These are phyloP conservation scores for Neoascia interrupta DNA, from an alignment of 2,888 invertebrate species.

Conservation along the genomic window DNA sequence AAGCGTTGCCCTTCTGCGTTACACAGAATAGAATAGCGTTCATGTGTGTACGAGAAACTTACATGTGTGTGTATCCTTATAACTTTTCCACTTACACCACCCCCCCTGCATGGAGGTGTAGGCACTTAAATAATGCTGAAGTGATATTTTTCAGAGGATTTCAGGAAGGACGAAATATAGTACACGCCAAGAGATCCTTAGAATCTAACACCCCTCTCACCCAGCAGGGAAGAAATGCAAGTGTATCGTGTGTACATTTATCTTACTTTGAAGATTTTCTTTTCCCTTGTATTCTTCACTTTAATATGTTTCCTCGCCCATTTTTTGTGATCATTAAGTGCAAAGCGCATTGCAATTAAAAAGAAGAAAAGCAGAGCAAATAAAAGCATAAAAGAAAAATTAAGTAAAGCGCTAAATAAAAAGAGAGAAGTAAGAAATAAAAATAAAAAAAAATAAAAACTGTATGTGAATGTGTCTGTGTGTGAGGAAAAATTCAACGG, in stretches of 20 bases:
- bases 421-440: background rate
- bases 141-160: constrained; percentile 48
- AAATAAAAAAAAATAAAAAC: constrained; percentile 26
- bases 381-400: constrained; percentile 13
- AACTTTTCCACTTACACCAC: background rate
- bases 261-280: constrained; percentile 7
- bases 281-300: background rate
- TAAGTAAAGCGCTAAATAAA: constrained; percentile 5
- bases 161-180: constrained; percentile 33
- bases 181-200: constrained; percentile 39
- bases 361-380: constrained; percentile 39
- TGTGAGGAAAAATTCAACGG: constrained; percentile 46
- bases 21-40: constrained; percentile 1
- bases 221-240: constrained; percentile 26
- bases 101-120: constrained; percentile 20
- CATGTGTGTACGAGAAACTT: background rate
- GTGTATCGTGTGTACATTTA: constrained; percentile 19
- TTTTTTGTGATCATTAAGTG: constrained; percentile 51
- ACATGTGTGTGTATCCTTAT: constrained; percentile 1
- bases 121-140: constrained; percentile 57
- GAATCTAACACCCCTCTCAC: background rate
- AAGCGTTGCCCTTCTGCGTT: constrained; percentile 26
- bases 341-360: constrained; percentile 64
- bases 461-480: constrained; percentile 64
- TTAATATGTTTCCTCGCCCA: background rate